A percentile compares a stretch with the other conserved stretches of the same genome.
Conservation (phyloP, 1,140 invertebrate species). For the Harlomillsia oculata region DNA sequence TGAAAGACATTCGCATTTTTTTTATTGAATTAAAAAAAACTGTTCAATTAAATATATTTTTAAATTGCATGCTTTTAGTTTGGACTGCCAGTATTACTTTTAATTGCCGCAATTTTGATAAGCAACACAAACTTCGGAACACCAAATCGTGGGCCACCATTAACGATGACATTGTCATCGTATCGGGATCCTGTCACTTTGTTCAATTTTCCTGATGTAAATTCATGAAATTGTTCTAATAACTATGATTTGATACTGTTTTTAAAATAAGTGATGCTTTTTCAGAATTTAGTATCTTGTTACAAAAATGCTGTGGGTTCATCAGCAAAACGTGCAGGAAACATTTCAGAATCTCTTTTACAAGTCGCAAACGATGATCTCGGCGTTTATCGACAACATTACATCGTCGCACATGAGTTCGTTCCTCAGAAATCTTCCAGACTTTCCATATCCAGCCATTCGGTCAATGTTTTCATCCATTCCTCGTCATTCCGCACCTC, state of each 20-base stretch:
- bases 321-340: neutral
- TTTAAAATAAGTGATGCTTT: neutral
- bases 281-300: neutral
- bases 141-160: neutral
- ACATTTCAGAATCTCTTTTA: neutral
- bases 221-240: no score
- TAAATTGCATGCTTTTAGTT: conserved; percentile 3
- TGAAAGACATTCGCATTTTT: neutral
- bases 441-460: conserved; percentile 38
- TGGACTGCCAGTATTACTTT: conserved; percentile 7
- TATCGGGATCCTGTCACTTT: conserved; percentile 2
- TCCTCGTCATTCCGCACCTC: conserved; percentile 57
- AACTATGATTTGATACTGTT: neutral
- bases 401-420: conserved; percentile 19
- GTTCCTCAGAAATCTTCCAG: conserved; percentile 40
- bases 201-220: neutral
- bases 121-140: neutral
- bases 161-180: neutral
- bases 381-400: conserved; percentile 12
- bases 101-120: conserved; percentile 16
- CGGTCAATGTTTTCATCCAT: conserved; percentile 42
- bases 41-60: neutral
- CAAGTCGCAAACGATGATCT: neutral
- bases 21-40: neutral
- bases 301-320: neutral